A percentile compares a stretch with the other conserved stretches of the same genome.
phyloP scores from a whole-genome alignment of 2,797 vertebrate species.

The Leptoclinus maculatus region DNA sequence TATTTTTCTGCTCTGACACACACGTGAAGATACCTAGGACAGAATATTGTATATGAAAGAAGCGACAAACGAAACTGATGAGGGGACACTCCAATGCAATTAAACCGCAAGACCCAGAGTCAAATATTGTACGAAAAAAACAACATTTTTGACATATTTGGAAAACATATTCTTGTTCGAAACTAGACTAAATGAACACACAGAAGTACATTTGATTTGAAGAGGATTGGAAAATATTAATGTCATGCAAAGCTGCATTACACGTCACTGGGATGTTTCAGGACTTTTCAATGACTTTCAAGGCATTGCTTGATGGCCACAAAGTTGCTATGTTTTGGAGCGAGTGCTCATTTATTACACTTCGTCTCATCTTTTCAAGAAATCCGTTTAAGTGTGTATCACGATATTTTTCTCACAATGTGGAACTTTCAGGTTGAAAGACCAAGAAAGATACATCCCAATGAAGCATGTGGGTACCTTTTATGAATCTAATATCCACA shows the following conservation, averaged over 20 bases:
- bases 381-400: too few relatives aligned
- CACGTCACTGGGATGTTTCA: background rate
- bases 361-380: too few relatives aligned
- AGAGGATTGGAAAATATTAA: background rate
- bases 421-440: background rate
- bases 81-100: background rate
- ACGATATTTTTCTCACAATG: too few relatives aligned
- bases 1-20: background rate
- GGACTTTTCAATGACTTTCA: background rate
- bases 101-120: background rate
- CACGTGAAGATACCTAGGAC: background rate
- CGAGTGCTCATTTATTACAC: background rate
- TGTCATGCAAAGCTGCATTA: background rate
- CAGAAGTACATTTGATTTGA: background rate
- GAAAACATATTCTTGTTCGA: background rate
- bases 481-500: background rate
- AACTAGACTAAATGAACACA: background rate
- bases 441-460: too few relatives aligned
- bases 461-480: too few relatives aligned
- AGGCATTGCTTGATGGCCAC: background rate
- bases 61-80: constrained; percentile 5
- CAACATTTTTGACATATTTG: background rate
- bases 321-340: background rate
- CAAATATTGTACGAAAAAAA: background rate
- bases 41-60: background rate